Percentiles rank a stretch among this genome's conserved stretches.
These are phyloP conservation scores for Bufotes viridis DNA, from an alignment of 2,797 vertebrate species.

Conservation along the genomic window DNA sequence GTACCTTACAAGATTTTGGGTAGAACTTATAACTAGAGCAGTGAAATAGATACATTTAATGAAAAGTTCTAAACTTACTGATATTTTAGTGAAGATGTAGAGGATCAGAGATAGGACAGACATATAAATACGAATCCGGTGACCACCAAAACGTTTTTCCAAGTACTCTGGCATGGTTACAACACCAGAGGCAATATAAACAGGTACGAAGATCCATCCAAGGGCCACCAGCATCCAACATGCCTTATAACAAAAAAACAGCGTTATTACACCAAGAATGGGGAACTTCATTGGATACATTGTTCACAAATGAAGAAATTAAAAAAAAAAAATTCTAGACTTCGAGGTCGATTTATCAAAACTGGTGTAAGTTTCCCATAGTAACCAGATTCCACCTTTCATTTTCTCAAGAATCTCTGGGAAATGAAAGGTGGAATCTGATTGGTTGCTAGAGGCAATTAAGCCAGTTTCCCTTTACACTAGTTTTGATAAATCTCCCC, in stretches of 20 bases:
- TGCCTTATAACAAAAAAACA: conserved; percentile 74
- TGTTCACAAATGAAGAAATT: not conserved
- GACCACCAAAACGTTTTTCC: conserved; percentile 91
- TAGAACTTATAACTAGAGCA: too few species aligned
- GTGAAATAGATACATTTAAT: too few species aligned
- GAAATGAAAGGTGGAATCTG: too few species aligned
- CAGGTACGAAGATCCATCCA: conserved; percentile 93
- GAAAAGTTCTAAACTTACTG: conserved; percentile 76
- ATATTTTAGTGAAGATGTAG: conserved; percentile 95
- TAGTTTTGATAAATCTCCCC: too few species aligned
- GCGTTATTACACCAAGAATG: not conserved
- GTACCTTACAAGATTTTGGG: too few species aligned
- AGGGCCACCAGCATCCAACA: conserved; percentile 89
- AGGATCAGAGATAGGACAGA: conserved; percentile 91
- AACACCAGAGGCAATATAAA: conserved; percentile 90
- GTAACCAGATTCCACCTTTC: too few species aligned
- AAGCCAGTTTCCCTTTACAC: too few species aligned
- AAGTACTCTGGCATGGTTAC: conserved; percentile 95
- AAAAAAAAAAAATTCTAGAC: too few species aligned
- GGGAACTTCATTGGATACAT: not conserved
- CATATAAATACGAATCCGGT: conserved; percentile 89
- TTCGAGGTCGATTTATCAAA: too few species aligned
- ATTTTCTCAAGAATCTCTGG: too few species aligned
- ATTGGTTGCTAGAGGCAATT: too few species aligned
- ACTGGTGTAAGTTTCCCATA: too few species aligned